Conservation (phyloP, 2,113 vertebrate genomes). For the Cacatua alba region DNA sequence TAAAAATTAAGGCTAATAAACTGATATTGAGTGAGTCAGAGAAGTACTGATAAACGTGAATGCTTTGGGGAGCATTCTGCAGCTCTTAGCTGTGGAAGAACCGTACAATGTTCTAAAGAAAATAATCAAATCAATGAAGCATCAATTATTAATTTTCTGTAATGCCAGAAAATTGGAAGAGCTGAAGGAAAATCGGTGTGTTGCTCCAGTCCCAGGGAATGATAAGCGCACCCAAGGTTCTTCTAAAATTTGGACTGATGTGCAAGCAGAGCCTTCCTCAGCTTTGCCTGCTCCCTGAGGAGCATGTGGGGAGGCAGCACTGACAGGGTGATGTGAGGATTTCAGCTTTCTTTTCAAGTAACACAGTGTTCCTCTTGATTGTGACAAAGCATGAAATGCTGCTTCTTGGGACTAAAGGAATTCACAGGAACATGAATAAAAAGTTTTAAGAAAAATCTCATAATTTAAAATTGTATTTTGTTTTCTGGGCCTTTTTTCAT, state of each 20-base stretch:
- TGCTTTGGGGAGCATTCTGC: constrained; percentile 4
- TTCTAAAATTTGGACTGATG: background rate
- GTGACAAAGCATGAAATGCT: background rate
- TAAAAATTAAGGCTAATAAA: constrained; percentile 60
- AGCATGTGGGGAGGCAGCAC: background rate
- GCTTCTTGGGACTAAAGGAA: background rate
- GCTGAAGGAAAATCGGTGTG: background rate
- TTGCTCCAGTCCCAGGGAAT: background rate
- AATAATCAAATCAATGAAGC: constrained; percentile 41
- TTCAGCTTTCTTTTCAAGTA: background rate
- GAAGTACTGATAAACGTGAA: constrained; percentile 1
- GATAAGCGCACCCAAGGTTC: background rate
- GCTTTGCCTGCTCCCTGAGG: background rate
- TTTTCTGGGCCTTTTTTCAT: background rate
- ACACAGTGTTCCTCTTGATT: background rate
- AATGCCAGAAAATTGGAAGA: constrained; percentile 23
- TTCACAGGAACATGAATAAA: background rate
- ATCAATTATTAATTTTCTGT: constrained; percentile 34
- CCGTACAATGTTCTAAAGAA: constrained; percentile 10
- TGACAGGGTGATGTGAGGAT: background rate
- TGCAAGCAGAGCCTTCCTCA: background rate
- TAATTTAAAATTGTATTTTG: background rate
- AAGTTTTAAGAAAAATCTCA: background rate
- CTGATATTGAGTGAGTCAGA: constrained; percentile 31
- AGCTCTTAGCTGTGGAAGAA: background rate